These are phyloP conservation scores for Calycopis cecrops DNA, from an alignment of 1,140 invertebrate genomes.

Conservation along the genomic window DNA sequence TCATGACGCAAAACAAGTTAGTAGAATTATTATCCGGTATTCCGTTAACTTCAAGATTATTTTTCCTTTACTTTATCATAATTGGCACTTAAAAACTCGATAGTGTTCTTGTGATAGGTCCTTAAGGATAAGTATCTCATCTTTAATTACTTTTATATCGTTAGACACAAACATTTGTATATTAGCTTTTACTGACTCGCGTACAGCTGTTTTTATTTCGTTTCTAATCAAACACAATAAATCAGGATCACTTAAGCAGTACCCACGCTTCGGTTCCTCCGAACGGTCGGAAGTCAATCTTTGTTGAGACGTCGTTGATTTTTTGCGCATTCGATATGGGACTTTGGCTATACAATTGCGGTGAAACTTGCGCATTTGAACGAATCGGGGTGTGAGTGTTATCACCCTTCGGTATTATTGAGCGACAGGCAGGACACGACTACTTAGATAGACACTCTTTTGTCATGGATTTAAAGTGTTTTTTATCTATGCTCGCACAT, in stretches of 20 bases:
- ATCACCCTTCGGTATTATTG: background rate
- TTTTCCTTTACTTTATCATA: constrained; percentile 23
- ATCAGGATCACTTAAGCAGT: too few relatives aligned
- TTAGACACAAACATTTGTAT: background rate
- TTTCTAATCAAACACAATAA: too few relatives aligned
- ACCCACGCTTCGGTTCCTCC: too few relatives aligned
- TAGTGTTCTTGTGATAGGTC: too few relatives aligned
- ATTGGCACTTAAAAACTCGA: constrained; percentile 16
- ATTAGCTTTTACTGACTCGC: background rate
- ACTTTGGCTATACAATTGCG: background rate
- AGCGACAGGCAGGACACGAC: background rate
- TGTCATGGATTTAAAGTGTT: background rate
- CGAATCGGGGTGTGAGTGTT: background rate
- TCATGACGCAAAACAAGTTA: constrained; percentile 21
- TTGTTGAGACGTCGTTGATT: background rate
- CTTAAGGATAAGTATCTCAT: background rate
- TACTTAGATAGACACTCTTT: background rate
- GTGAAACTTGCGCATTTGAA: background rate
- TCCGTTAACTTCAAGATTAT: constrained; percentile 30
- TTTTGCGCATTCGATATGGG: background rate
- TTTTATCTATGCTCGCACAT: background rate
- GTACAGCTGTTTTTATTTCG: background rate
- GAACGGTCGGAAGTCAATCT: too few relatives aligned
- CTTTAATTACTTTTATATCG: background rate
- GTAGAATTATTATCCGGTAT: constrained; percentile 29